These are phyloP conservation scores for Harpalus rubripes DNA, from an alignment of 2,888 invertebrate species.

Conservation along the genomic window DNA sequence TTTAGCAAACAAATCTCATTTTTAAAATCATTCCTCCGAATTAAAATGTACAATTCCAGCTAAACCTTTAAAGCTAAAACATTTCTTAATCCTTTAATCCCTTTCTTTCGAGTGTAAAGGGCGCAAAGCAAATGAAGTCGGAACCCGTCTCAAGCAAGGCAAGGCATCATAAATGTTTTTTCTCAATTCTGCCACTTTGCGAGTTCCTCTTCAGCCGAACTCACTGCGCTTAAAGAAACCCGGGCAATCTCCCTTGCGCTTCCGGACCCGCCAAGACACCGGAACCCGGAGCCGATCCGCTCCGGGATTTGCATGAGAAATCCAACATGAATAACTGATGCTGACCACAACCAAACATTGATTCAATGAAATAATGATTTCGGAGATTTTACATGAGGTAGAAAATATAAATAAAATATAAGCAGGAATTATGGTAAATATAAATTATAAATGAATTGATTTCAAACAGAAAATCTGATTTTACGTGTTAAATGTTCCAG, in stretches of 20 bases:
- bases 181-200: conserved; percentile 7
- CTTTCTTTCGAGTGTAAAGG: background rate
- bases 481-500: no score
- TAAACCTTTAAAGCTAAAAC: background rate
- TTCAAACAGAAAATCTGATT: no score
- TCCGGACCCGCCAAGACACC: conserved; percentile 11
- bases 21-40: background rate
- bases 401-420: no score
- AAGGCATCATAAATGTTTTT: conserved; percentile 6
- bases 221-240: background rate
- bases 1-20: background rate
- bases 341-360: conserved; percentile 15
- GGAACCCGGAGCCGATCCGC: conserved; percentile 18
- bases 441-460: no score
- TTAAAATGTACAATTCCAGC: background rate
- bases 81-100: background rate
- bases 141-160: background rate
- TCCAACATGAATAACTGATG: conserved; percentile 61
- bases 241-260: background rate
- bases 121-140: background rate
- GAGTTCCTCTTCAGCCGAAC: background rate
- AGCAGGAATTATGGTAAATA: no score
- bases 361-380: conserved; percentile 1
- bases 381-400: no score
- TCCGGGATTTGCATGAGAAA: conserved; percentile 57